Conservation (phyloP, 92 coral and sea anemone species). For the Parazoanthus darwini region DNA sequence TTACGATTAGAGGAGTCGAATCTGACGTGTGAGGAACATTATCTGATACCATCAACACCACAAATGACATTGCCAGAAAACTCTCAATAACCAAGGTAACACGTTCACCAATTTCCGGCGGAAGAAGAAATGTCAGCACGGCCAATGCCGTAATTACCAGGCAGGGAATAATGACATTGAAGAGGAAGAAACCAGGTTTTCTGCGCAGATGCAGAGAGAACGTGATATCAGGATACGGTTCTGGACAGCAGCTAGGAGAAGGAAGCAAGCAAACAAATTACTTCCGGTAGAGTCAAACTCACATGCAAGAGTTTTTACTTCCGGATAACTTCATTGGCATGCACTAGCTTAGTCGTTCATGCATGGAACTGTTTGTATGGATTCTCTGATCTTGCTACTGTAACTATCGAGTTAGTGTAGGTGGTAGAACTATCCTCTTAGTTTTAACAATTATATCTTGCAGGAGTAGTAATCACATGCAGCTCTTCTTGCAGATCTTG, state of each 20-base stretch:
- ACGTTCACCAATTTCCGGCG: conserved; percentile 94
- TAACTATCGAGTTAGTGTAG: conserved; percentile 1
- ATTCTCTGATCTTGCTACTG: background rate
- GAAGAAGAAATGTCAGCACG: conserved; percentile 86
- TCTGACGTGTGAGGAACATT: conserved; percentile 92
- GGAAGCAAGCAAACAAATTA: conserved; percentile 38
- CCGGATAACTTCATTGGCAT: conserved; percentile 15
- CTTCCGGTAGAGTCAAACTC: conserved; percentile 9
- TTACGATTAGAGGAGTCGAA: conserved; percentile 77
- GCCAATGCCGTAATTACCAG: conserved; percentile 89
- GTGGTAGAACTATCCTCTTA: background rate
- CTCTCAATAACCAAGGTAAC: conserved; percentile 91
- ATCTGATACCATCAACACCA: conserved; percentile 88
- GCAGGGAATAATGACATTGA: conserved; percentile 90
- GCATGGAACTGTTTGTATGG: background rate
- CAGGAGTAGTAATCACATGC: background rate
- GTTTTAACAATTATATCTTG: background rate
- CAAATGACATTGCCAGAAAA: conserved; percentile 86
- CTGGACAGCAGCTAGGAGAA: conserved; percentile 90
- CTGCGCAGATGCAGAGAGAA: conserved; percentile 84
- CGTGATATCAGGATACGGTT: conserved; percentile 89
- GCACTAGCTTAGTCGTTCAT: background rate
- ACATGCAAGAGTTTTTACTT: background rate
- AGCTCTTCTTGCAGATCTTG: background rate
- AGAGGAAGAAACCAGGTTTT: conserved; percentile 90